Conservation (phyloP, 1,140 invertebrate species). For the Bombus polaris region DNA sequence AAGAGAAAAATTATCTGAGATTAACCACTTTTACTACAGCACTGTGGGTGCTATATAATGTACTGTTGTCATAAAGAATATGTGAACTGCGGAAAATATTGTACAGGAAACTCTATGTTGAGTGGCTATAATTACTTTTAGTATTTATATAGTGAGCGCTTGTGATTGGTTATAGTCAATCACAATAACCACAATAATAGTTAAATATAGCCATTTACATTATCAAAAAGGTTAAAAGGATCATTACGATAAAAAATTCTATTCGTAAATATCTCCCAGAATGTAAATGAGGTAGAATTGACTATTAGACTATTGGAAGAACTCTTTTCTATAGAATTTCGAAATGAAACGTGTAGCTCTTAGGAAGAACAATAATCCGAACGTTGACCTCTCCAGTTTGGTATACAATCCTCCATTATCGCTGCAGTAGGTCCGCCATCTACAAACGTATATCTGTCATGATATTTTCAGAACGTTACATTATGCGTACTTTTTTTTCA, state of each 20-base stretch:
- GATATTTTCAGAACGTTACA: too few relatives aligned
- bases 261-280: not conserved
- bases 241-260: not conserved
- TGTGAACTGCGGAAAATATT: not conserved
- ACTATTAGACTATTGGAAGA: not conserved
- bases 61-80: not conserved
- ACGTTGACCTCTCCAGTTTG: constrained; percentile 18
- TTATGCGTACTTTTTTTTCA: not conserved
- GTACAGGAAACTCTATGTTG: too few relatives aligned
- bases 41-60: not conserved
- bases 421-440: not conserved
- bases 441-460: not conserved
- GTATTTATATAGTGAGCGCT: too few relatives aligned
- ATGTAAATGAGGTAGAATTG: not conserved
- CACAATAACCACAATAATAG: not conserved
- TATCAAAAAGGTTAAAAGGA: not conserved
- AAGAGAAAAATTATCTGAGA: not conserved
- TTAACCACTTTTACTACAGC: not conserved
- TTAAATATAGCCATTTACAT: not conserved
- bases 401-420: not conserved
- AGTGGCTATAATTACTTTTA: too few relatives aligned
- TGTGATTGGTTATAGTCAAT: not conserved
- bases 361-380: not conserved
- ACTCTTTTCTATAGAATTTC: not conserved
- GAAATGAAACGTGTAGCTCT: not conserved